Evolutionary conservation across 2,888 invertebrate genomes (phyloP), one percentile per base, ranked within the genome.

Genomic region (Mythimna pallens): DNA sequence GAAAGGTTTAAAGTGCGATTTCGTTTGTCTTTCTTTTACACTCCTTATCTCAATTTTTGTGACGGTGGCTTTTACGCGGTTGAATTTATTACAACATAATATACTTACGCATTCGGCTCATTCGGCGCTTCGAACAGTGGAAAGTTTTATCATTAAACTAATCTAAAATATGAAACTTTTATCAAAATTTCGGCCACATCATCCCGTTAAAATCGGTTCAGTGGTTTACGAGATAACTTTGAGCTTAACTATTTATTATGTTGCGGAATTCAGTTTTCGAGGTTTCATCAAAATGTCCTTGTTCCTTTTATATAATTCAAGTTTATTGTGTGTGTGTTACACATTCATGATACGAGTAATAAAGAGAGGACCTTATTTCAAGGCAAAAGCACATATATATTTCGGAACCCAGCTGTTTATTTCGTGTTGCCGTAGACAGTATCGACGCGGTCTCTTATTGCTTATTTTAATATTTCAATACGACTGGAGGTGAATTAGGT

Each of bases 401-500:
- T 58, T 76, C 40, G 25, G 59, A 57, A 30, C 59, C 54, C 72
- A 70, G 76, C 73, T 81, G 70, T 74, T 74, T 83, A 71, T 81
- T 55, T 73, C 66, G 22, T 64, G 63, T 70, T 69, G 17, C 40
- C n/a, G 17, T 64, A 81, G 63, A 72, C 73, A 54, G 58, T 72
- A 77, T 78, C 68, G 68, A 68, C n/a, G 70, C 58, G 72, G 65
- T 50, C 63, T 73, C 59, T 62, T 83, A 76, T 85, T 85, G 86
- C 80, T 87, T 82, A 80, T 87, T 87, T 87, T 80, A 81, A 85
- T 84, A 89, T 86, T 89, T 87, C 80, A 86, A 77, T 84, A 79
- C 78, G 78, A 81, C 85, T 82, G 80, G 74, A 84, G 86, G 83
- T 84, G 80, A 83, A 84, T 85, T 86, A 83, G 84, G 83, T 85